Percentiles rank a stretch among this genome's conserved stretches.
Evolutionary conservation across 2,113 vertebrate genomes (phyloP).

Genomic region (Lophotis ruficrista): DNA sequence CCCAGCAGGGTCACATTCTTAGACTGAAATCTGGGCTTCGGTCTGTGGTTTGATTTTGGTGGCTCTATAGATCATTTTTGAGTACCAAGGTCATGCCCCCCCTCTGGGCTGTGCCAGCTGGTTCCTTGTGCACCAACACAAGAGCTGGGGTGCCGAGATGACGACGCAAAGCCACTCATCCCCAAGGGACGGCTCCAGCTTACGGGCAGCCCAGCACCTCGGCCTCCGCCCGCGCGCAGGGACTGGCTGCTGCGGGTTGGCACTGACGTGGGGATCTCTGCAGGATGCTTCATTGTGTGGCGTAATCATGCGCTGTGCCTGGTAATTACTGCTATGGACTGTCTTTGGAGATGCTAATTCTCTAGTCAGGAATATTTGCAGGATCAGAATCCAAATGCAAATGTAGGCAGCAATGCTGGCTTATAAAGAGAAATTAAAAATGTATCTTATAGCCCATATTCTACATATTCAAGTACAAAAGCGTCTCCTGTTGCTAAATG

Average conservation of each 20-base stretch:
- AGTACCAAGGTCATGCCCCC: background rate
- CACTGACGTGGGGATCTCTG: background rate
- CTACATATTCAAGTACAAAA: background rate
- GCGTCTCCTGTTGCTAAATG: background rate
- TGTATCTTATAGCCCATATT: background rate
- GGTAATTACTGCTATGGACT: background rate
- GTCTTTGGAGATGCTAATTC: background rate
- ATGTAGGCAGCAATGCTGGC: background rate
- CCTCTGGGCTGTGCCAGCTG: rapidly evolving
- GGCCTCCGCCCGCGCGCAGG: background rate
- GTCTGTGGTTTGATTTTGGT: background rate
- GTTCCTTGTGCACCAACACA: background rate
- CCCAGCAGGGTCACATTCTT: background rate
- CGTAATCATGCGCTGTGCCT: rapidly evolving
- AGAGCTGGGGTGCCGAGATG: background rate
- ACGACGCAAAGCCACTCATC: background rate
- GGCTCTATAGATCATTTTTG: background rate
- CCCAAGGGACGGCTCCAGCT: background rate
- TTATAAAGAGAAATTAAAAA: background rate
- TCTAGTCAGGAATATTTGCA: background rate
- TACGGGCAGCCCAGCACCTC: background rate
- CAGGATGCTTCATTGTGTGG: background rate
- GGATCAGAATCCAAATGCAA: background rate
- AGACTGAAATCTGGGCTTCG: background rate
- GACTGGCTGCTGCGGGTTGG: background rate